Evolutionary conservation across 2,888 invertebrate species (phyloP).

Genomic region (Synergus japonicus): DNA sequence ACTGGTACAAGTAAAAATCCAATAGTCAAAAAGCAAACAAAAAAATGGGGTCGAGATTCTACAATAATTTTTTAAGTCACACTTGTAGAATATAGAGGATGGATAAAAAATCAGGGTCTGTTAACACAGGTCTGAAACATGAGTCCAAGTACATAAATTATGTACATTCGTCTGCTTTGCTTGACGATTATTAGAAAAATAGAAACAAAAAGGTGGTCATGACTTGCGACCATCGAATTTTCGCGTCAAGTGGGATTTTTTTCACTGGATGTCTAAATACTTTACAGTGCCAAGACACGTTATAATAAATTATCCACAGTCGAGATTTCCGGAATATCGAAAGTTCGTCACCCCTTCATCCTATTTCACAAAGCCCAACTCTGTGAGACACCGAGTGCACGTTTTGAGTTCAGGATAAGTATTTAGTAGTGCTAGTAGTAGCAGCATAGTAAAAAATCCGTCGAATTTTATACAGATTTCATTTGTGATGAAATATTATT

Average conservation of each 20-base stretch:
- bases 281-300: constrained; percentile 3
- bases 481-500: background rate
- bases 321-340: constrained; percentile 7
- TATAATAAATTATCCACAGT: background rate
- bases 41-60: background rate
- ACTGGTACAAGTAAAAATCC: constrained; percentile 14
- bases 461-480: background rate
- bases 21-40: constrained; percentile 1
- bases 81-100: background rate
- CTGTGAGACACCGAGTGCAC: constrained; percentile 69
- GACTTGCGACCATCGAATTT: background rate
- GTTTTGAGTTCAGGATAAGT: constrained; percentile 54
- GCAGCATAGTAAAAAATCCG: constrained; percentile 41
- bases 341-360: constrained; percentile 15
- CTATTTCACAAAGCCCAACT: constrained; percentile 36
- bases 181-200: constrained; percentile 1
- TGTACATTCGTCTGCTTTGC: constrained; percentile 1
- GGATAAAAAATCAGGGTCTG: constrained; percentile 1
- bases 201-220: background rate
- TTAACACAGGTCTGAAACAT: constrained; percentile 15
- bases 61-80: background rate
- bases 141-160: background rate
- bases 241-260: background rate
- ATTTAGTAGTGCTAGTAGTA: constrained; percentile 49
- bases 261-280: background rate